A percentile compares a stretch with the other conserved stretches of the same genome.
Evolutionary conservation across 35 echinoderm and acorn worm species (phyloP).

Genomic region (Holothuria glaberrima): DNA sequence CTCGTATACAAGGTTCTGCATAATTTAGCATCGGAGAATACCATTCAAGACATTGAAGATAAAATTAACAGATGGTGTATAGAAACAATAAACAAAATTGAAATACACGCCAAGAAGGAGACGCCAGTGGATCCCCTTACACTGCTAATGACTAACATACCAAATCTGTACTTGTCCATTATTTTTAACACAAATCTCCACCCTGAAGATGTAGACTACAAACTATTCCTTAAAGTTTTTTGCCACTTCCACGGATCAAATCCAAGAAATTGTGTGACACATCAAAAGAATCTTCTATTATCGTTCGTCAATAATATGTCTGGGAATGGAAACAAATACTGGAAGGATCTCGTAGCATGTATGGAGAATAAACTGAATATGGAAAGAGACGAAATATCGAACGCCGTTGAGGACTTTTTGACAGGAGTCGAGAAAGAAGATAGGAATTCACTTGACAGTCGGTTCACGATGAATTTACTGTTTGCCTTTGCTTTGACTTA

Average conservation of each 20-base stretch:
- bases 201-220: slow-evolving; percentile 15
- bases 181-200: slow-evolving; percentile 28
- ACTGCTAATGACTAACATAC: neutral
- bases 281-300: neutral
- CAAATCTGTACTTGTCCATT: slow-evolving; percentile 17
- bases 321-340: neutral
- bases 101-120: neutral
- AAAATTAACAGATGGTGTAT: neutral
- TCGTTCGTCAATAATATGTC: slow-evolving; percentile 30
- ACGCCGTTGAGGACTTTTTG: slow-evolving; percentile 33
- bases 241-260: neutral
- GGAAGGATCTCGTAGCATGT: neutral
- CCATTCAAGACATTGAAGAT: neutral
- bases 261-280: neutral
- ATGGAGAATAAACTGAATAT: slow-evolving; percentile 49
- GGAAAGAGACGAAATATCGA: slow-evolving; percentile 55
- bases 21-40: slow-evolving; percentile 21
- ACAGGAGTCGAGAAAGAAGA: slow-evolving; percentile 51
- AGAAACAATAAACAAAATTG: neutral
- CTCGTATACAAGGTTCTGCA: slow-evolving; percentile 32
- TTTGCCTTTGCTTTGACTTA: slow-evolving; percentile 10
- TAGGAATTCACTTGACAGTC: slow-evolving; percentile 25
- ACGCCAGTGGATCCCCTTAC: neutral
- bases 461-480: slow-evolving; percentile 50
- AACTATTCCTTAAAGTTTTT: slow-evolving; percentile 38